Conservation (phyloP, 2,797 vertebrate species). For the Sebastes cheni region DNA sequence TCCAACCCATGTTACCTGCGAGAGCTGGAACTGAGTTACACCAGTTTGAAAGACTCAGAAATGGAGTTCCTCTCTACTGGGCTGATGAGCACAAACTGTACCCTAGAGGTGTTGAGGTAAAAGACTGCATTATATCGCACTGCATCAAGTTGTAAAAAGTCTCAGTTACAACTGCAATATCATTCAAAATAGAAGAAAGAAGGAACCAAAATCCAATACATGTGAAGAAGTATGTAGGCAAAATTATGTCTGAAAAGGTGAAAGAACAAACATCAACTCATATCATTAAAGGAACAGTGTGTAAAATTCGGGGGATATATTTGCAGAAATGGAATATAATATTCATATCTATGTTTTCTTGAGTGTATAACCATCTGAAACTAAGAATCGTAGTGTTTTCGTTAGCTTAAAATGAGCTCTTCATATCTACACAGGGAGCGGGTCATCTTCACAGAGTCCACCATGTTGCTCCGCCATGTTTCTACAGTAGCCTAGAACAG, state of each 20-base stretch:
- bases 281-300: not conserved
- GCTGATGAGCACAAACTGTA: slow-evolving; percentile 29
- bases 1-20: not conserved
- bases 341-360: too few species aligned
- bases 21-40: slow-evolving; percentile 32
- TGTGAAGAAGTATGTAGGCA: not conserved
- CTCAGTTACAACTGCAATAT: not conserved
- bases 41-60: slow-evolving; percentile 9
- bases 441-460: too few species aligned
- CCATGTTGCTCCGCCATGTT: too few species aligned
- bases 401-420: too few species aligned
- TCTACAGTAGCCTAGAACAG: too few species aligned
- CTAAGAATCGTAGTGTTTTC: too few species aligned
- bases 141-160: not conserved
- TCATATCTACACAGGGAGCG: too few species aligned
- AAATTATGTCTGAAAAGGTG: not conserved
- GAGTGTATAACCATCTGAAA: too few species aligned
- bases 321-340: too few species aligned
- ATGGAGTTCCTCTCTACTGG: slow-evolving; percentile 23
- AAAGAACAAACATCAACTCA: not conserved
- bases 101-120: slow-evolving; percentile 36
- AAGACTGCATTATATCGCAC: not conserved
- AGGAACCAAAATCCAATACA: not conserved
- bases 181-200: not conserved
- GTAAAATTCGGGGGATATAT: too few species aligned